These are phyloP conservation scores for Reticulitermes speratus DNA, from an alignment of 1,140 invertebrate genomes.

Conservation along the genomic window DNA sequence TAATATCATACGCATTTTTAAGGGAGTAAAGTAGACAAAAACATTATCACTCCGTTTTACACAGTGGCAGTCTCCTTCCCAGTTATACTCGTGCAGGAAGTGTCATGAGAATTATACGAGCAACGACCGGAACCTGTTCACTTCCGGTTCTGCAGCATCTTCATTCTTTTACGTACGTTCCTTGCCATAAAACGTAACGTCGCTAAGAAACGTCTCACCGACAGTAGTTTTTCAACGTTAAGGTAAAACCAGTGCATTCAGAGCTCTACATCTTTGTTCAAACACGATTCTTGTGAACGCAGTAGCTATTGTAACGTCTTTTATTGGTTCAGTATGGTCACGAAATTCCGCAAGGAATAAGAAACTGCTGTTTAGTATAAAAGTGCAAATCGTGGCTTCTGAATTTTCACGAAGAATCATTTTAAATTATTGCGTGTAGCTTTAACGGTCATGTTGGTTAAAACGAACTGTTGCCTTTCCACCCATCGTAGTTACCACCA, in stretches of 20 bases:
- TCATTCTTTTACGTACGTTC: background rate
- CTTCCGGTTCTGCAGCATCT: constrained; percentile 16
- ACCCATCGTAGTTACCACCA: too few relatives aligned
- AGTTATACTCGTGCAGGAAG: background rate
- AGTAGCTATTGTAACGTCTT: background rate
- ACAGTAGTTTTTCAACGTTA: background rate
- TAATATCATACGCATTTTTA: too few relatives aligned
- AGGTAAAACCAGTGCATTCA: background rate
- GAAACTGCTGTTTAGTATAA: too few relatives aligned
- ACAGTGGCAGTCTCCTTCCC: too few relatives aligned
- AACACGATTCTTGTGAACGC: background rate
- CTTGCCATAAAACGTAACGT: background rate
- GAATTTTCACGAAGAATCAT: too few relatives aligned
- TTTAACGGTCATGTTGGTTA: too few relatives aligned
- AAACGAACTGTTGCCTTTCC: too few relatives aligned
- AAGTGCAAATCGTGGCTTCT: too few relatives aligned
- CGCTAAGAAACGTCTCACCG: background rate
- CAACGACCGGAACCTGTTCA: constrained; percentile 1
- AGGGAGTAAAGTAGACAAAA: too few relatives aligned
- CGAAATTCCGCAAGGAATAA: background rate
- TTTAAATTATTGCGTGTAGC: too few relatives aligned
- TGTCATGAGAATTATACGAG: background rate
- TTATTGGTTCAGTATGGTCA: background rate
- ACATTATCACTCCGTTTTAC: too few relatives aligned
- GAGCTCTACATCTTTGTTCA: background rate